Evolutionary conservation across 2,797 vertebrate species (phyloP).

Genomic region (Spinibarbus caldwelli): DNA sequence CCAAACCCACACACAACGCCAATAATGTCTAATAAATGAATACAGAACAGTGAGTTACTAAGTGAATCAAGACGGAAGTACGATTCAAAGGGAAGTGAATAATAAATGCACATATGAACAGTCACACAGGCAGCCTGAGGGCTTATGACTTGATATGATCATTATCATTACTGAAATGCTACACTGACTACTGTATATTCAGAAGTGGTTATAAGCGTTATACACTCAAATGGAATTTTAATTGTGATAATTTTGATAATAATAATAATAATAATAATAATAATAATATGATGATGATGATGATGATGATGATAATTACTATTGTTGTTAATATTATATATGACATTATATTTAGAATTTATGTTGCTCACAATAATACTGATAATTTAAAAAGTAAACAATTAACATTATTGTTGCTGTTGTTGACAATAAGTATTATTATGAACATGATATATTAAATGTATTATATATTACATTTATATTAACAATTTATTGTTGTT

Average conservation of each 20-base stretch:
- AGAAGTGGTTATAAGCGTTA: not conserved
- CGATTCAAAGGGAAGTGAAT: not conserved
- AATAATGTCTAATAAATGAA: conserved; percentile 3
- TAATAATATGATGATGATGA: not conserved
- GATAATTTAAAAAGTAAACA: not conserved
- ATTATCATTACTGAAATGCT: conserved; percentile 2
- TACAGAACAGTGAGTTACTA: not conserved
- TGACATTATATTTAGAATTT: not conserved
- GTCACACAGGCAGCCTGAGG: not conserved
- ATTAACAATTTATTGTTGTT: not conserved
- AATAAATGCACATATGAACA: not conserved
- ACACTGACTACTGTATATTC: not conserved
- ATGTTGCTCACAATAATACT: not conserved
- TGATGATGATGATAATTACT: too few species aligned
- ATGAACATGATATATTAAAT: not conserved
- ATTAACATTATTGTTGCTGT: not conserved
- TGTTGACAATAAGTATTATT: not conserved
- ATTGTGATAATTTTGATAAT: too few species aligned
- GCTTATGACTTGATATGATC: not conserved
- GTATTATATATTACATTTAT: not conserved
- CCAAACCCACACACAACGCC: not conserved
- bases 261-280: too few species aligned
- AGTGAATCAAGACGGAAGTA: not conserved
- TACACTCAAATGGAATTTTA: conserved; percentile 5
- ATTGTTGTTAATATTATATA: not conserved